Base-by-base conservation (phyloP, 1,140 invertebrate species). In the Vanessa atalanta region DNA sequence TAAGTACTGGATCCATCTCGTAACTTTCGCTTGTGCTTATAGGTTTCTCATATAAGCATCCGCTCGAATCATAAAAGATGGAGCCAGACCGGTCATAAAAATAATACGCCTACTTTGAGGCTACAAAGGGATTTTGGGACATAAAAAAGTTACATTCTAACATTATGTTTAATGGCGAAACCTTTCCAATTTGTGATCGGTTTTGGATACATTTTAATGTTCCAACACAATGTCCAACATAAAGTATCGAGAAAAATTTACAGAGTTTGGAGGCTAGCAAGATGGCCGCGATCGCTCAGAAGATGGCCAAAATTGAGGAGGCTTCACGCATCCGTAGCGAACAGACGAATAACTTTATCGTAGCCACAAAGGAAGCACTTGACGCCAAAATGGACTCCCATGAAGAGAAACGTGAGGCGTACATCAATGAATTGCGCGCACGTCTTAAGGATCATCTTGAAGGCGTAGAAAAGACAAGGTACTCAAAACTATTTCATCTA, bases 361-460 rank as follows among this genome's bases (percentile, higher is more conserved):
- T 95, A 73, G 94, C 95, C 77, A 98, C 97, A 26, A 96, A 97
- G 88, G 97, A 98, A 88, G 96, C 97, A 65, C 93, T 98, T 57
- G 96, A 98, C 84, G 95, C 96, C 63, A 98, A 98, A 93, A 98
- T 99, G 96, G 97, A 98, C 87, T 95, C 94, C 72, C 96, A 96
- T 73, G 96, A 95, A 83, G 97, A 97, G 85, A 99, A 98, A 83
- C 94, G 98, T 78, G 97, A 98, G 88, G 96, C 96, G 4, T 97
- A 97, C 86, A 97, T 98, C 82, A 96, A 95, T 77, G 97, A 97
- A 83, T 91, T 98, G 83, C 97, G 97, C 86, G 96, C 95, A 67
- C 97, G 98, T 86, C 94, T 98, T 73, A 97, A 98, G 94, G 97
- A 95, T 82, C 94, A 97, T 94, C 94, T 97, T 80, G 96, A 96